A percentile compares a stretch with the other conserved stretches of the same genome.
phyloP scores from a whole-genome alignment of 2,113 vertebrate genomes.

The Ellobius talpinus region DNA sequence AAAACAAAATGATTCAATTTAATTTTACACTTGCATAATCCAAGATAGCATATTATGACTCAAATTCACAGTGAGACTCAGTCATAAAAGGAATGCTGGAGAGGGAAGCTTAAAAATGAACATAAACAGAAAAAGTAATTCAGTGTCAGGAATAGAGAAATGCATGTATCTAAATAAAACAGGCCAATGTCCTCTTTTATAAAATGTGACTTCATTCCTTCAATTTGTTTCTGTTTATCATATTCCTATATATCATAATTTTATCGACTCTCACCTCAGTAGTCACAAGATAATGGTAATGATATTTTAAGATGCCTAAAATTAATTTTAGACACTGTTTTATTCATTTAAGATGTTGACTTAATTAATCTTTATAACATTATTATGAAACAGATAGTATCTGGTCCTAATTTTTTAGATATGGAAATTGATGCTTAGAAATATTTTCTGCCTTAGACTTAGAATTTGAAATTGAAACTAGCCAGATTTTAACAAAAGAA shows the following conservation, averaged over 20 bases:
- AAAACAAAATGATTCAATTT: constrained; percentile 68
- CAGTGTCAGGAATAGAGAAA: neutral
- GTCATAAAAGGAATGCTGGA: constrained; percentile 51
- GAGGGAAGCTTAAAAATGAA: constrained; percentile 48
- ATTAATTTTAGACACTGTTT: neutral
- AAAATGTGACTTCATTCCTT: neutral
- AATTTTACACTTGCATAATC: constrained; percentile 68
- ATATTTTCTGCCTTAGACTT: neutral
- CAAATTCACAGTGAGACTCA: constrained; percentile 71
- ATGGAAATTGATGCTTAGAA: neutral
- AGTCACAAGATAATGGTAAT: neutral
- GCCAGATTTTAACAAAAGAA: neutral
- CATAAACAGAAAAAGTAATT: constrained; percentile 65
- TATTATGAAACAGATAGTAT: neutral
- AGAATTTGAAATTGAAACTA: neutral
- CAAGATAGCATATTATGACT: constrained; percentile 68
- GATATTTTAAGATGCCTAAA: neutral
- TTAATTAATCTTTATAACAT: constrained; percentile 47
- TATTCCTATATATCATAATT: neutral
- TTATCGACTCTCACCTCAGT: neutral
- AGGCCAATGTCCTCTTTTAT: neutral
- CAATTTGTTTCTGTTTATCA: neutral
- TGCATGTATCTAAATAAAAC: neutral
- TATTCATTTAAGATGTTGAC: neutral
- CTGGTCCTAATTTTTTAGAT: neutral